Percentiles rank a stretch among this genome's conserved stretches.
These are phyloP conservation scores for Dufourea novaeangliae DNA, from an alignment of 1,140 invertebrate species.

Conservation along the genomic window DNA sequence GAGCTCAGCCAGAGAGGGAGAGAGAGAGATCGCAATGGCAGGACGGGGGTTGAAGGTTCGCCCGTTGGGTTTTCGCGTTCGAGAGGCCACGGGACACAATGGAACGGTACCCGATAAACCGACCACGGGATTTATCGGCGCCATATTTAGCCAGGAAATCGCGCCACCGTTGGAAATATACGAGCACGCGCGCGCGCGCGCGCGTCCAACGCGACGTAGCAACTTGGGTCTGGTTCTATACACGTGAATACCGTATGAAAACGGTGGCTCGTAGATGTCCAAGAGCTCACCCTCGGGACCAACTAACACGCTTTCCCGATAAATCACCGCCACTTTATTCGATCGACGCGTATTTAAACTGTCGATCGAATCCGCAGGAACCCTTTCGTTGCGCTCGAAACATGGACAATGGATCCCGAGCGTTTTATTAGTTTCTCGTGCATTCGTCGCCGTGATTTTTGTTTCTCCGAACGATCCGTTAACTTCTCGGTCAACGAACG, in stretches of 20 bases:
- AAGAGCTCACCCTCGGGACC: neutral
- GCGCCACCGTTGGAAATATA: slow-evolving; percentile 53
- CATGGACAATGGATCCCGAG: no score
- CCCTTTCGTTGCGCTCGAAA: neutral
- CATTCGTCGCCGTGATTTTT: no score
- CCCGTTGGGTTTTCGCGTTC: slow-evolving; percentile 26
- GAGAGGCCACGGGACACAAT: slow-evolving; percentile 62
- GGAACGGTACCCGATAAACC: slow-evolving; percentile 67
- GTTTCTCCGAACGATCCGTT: no score
- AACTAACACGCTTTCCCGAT: slow-evolving; percentile 5
- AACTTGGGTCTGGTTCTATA: neutral
- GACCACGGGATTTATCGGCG: slow-evolving; percentile 60
- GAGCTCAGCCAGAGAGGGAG: no score
- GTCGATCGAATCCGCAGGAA: slow-evolving; percentile 1
- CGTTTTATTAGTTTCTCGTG: no score
- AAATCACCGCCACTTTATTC: slow-evolving; percentile 49
- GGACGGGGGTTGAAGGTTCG: slow-evolving; percentile 34
- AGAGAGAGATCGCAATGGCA: neutral
- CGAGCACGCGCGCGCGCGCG: slow-evolving; percentile 2
- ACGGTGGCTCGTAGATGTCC: neutral
- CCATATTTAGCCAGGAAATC: slow-evolving; percentile 65
- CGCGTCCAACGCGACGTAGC: slow-evolving; percentile 16
- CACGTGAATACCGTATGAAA: neutral
- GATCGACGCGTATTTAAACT: slow-evolving; percentile 49
- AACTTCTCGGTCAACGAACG: no score